These are phyloP conservation scores for Menidia beryllina DNA, from an alignment of 2,113 vertebrate species.

Conservation along the genomic window DNA sequence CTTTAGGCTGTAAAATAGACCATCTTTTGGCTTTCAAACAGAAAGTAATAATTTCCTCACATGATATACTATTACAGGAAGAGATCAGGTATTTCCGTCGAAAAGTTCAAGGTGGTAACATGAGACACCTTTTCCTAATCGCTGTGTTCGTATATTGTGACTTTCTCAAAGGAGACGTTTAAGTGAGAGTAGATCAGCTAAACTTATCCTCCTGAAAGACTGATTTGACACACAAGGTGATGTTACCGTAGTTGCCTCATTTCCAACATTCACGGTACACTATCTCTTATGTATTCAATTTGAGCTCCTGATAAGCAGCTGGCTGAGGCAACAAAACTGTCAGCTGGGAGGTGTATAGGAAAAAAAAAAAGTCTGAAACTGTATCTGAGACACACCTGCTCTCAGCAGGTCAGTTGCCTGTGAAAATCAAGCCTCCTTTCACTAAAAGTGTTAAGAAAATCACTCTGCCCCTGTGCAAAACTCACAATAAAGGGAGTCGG, in stretches of 20 bases:
- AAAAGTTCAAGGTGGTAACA: slow-evolving; percentile 69
- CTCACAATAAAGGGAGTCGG: slow-evolving; percentile 64
- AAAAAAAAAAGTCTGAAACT: slow-evolving; percentile 72
- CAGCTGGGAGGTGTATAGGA: slow-evolving; percentile 58
- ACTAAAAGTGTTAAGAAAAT: slow-evolving; percentile 66
- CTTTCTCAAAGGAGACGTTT: slow-evolving; percentile 58
- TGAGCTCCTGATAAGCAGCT: slow-evolving; percentile 41
- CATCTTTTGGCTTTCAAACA: no score
- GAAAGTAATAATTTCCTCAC: slow-evolving; percentile 70
- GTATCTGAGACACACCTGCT: slow-evolving; percentile 83
- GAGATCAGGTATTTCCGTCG: slow-evolving; percentile 66
- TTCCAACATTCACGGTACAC: not conserved
- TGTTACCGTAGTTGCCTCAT: slow-evolving; percentile 9
- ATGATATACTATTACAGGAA: slow-evolving; percentile 75
- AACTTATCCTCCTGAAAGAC: slow-evolving; percentile 28
- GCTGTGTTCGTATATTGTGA: slow-evolving; percentile 64
- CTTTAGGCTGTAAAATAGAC: slow-evolving; percentile 42
- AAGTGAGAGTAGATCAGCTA: slow-evolving; percentile 31
- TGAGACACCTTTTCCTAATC: slow-evolving; percentile 59
- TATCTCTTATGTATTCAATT: slow-evolving; percentile 26
- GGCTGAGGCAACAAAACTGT: slow-evolving; percentile 35
- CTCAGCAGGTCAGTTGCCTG: slow-evolving; percentile 72
- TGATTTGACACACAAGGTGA: slow-evolving; percentile 32
- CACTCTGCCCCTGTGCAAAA: slow-evolving; percentile 55
- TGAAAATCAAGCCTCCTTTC: slow-evolving; percentile 80